These are phyloP conservation scores for Halichoeres trimaculatus DNA, from an alignment of 2,113 vertebrate genomes.

Conservation along the genomic window DNA sequence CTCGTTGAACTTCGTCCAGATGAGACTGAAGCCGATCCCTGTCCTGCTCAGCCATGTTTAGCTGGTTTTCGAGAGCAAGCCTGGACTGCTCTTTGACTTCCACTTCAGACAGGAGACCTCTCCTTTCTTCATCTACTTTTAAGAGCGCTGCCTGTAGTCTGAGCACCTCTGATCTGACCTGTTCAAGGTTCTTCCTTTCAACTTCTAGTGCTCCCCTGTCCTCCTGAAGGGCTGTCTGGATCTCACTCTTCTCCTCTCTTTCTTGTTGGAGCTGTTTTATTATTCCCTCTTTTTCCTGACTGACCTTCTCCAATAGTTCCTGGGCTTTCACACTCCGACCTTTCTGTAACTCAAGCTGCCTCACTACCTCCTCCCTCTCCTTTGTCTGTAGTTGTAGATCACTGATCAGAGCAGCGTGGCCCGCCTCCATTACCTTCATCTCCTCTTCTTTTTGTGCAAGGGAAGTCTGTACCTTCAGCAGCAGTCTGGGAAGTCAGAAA, in stretches of 20 bases:
- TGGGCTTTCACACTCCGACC: constrained; percentile 41
- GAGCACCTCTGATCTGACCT: constrained; percentile 54
- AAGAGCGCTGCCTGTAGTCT: constrained; percentile 50
- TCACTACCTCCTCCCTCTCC: constrained; percentile 53
- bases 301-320: constrained; percentile 58
- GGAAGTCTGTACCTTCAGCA: constrained; percentile 85
- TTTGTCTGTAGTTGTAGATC: constrained; percentile 72
- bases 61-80: constrained; percentile 35
- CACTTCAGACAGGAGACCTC: constrained; percentile 57
- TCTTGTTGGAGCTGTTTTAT: constrained; percentile 51
- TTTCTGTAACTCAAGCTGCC: constrained; percentile 56
- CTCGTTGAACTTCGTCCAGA: constrained; percentile 41
- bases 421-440: constrained; percentile 73
- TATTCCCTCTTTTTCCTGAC: constrained; percentile 48
- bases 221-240: constrained; percentile 40
- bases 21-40: constrained; percentile 40
- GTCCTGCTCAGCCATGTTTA: constrained; percentile 34
- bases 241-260: constrained; percentile 47
- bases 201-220: constrained; percentile 36
- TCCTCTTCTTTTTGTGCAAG: constrained; percentile 85
- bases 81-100: constrained; percentile 44
- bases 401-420: constrained; percentile 69
- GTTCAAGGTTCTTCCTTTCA: constrained; percentile 60
- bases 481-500: constrained; percentile 76
- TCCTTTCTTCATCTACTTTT: constrained; percentile 34